Evolutionary conservation across 2,888 invertebrate genomes (phyloP), one percentile per base, ranked within the genome.

Genomic region (Metalampra italica): DNA sequence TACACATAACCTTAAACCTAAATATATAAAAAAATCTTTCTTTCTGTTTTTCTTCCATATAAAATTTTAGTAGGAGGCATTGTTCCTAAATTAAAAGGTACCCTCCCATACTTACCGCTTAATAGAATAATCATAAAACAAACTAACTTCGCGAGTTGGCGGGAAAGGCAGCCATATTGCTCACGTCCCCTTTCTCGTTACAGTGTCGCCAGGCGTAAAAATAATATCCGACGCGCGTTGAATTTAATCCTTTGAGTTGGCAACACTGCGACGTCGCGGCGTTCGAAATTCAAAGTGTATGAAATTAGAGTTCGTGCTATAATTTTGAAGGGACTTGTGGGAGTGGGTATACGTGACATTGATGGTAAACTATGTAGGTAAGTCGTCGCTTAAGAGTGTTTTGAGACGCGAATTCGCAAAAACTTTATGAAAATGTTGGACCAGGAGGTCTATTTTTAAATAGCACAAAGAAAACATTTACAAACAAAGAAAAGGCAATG

Each of bases 181-280:
- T 22, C 50, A 51, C 51, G 51, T 42, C 42, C 42, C 42, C 41
- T 73, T 75, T 77, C 79, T 79, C 72, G 77, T 82, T 82, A 82
- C 57, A 57, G 71, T 78, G 82, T 74, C 77, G 76, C 79, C 83
- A 78, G 68, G 69, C 85, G 80, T 83, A 75, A 84, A 82, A 85
- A 85, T 77, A 84, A 85, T 81, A 82, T 80, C 76, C 77, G 78
- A 75, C 81, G 79, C 69, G 75, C 48, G 60, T 51, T 57, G 83
- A 82, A 83, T 83, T 60, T 59, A 22, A 50, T 66, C 73, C 80
- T 85, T 84, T 84, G 83, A 82, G 68, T 71, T 74, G 71, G 71
- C 65, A 70, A 62, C 72, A 75, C 67, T 57, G 56, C 22, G 22
- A 22, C 22, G 22, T 22, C 5, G 48, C 7, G 36, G 43, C 41